phyloP scores from a whole-genome alignment of 2,888 invertebrate genomes.

The Escarpia spicata region DNA sequence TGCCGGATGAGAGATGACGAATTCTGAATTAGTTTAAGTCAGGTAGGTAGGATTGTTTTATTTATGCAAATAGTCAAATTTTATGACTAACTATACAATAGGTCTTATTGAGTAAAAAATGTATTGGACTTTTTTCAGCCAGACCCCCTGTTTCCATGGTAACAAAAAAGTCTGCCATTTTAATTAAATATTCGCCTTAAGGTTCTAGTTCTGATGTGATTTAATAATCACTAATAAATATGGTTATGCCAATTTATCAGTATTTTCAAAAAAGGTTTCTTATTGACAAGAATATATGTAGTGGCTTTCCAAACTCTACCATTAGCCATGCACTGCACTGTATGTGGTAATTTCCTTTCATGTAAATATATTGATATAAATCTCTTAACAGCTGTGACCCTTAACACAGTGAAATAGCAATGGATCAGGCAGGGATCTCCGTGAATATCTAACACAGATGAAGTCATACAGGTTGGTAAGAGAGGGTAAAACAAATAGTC shows the following conservation, averaged over 20 bases:
- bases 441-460: background rate
- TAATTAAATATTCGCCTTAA: too few relatives aligned
- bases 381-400: background rate
- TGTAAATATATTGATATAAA: background rate
- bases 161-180: too few relatives aligned
- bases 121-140: too few relatives aligned
- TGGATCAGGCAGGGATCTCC: background rate
- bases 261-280: background rate
- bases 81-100: too few relatives aligned
- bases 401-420: background rate
- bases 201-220: background rate
- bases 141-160: too few relatives aligned
- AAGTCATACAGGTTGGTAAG: background rate
- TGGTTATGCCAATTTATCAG: background rate
- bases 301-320: conserved; percentile 21
- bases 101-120: too few relatives aligned
- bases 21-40: background rate
- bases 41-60: too few relatives aligned
- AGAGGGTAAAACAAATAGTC: background rate
- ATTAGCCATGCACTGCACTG: background rate
- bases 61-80: too few relatives aligned
- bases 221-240: background rate
- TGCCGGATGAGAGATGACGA: conserved; percentile 43
- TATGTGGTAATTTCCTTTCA: background rate
- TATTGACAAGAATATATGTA: background rate